Percentiles rank a stretch among this genome's conserved stretches.
Evolutionary conservation across 2,113 vertebrate genomes (phyloP).

Genomic region (Bombycilla garrulus): DNA sequence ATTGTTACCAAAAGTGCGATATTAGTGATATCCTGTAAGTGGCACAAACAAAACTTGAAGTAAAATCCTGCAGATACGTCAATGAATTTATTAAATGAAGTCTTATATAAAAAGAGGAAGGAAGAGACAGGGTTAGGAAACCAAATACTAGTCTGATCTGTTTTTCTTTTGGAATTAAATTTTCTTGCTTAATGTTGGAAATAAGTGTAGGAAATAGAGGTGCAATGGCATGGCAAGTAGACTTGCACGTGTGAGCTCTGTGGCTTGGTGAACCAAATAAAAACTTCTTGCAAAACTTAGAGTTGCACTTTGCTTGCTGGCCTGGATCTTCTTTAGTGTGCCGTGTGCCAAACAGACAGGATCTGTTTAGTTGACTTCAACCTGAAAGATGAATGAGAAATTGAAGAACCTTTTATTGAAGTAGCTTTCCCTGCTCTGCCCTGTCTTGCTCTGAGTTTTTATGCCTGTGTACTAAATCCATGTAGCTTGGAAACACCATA

Average conservation of each 20-base stretch:
- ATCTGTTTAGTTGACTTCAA: neutral
- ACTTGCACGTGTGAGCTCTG: neutral
- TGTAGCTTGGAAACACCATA: neutral
- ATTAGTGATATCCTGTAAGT: neutral
- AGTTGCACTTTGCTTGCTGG: neutral
- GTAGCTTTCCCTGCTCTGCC: neutral
- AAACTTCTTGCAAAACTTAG: neutral
- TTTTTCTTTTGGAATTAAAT: neutral
- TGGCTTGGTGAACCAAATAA: neutral
- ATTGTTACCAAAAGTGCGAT: neutral
- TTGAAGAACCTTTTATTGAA: neutral
- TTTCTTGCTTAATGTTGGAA: neutral
- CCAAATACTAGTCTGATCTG: neutral
- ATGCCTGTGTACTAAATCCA: neutral
- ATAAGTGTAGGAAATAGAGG: neutral
- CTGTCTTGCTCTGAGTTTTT: neutral
- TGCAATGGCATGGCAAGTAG: neutral
- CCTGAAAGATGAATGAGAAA: neutral
- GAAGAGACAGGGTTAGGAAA: neutral
- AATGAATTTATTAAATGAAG: neutral
- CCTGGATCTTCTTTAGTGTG: neutral
- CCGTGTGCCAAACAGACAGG: neutral
- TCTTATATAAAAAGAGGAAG: neutral
- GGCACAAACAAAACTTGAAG: neutral
- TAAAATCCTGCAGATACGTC: neutral